A percentile compares a stretch with the other conserved stretches of the same genome.
phyloP scores from a whole-genome alignment of 1,140 invertebrate genomes.

The Calosoma granatense region DNA sequence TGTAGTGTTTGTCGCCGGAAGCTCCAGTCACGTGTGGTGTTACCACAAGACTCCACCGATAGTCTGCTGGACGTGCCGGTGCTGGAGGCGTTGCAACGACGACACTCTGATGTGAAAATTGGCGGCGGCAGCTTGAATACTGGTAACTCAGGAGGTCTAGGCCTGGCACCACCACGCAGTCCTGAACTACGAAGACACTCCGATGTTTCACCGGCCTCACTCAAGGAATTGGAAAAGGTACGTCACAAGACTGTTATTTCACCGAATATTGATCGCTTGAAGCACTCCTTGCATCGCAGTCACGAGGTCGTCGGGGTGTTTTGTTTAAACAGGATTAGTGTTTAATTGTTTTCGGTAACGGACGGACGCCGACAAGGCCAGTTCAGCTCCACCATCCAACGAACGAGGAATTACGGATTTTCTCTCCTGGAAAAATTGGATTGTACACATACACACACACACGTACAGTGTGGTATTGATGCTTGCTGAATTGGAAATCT shows the following conservation, averaged over 20 bases:
- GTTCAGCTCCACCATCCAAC: too few relatives aligned
- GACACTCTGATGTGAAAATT: slow-evolving; percentile 69
- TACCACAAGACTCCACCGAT: slow-evolving; percentile 67
- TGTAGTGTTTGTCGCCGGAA: slow-evolving; percentile 73
- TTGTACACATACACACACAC: too few relatives aligned
- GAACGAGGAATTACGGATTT: too few relatives aligned
- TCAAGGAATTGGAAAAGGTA: slow-evolving; percentile 78
- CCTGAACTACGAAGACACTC: slow-evolving; percentile 69
- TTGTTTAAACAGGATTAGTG: too few relatives aligned
- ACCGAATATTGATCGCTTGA: neutral
- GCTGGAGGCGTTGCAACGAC: slow-evolving; percentile 58
- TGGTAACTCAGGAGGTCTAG: slow-evolving; percentile 36
- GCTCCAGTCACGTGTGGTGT: slow-evolving; percentile 54
- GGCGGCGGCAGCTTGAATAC: slow-evolving; percentile 38
- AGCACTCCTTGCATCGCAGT: neutral
- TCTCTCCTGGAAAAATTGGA: too few relatives aligned
- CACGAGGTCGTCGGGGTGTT: too few relatives aligned
- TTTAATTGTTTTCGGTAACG: too few relatives aligned
- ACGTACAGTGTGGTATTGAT: too few relatives aligned
- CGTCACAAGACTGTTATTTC: too few relatives aligned
- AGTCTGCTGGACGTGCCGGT: slow-evolving; percentile 67
- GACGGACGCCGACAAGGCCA: too few relatives aligned
- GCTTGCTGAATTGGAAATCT: too few relatives aligned
- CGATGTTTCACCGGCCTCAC: slow-evolving; percentile 70
- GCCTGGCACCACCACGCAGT: slow-evolving; percentile 63